These are phyloP conservation scores for Ctena decussata DNA, from an alignment of 2,888 invertebrate species.

Conservation along the genomic window DNA sequence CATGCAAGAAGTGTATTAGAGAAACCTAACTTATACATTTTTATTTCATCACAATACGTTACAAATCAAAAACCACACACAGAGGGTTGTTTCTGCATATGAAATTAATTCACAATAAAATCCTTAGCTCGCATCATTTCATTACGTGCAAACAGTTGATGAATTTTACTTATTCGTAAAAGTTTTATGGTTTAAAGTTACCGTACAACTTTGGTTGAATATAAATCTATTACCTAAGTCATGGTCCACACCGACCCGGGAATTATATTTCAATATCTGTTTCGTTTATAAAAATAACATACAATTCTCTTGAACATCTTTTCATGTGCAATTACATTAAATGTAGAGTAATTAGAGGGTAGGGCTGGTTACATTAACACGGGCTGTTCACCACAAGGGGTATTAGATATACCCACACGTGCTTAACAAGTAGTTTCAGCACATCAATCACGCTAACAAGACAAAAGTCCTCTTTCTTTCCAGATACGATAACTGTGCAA, in stretches of 20 bases:
- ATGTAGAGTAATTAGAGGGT: conserved; percentile 1
- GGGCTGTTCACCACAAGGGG: neutral
- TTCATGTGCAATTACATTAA: conserved; percentile 8
- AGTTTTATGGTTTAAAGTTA: neutral
- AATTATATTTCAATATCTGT: neutral
- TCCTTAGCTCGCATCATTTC: neutral
- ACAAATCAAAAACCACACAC: neutral
- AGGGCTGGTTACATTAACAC: neutral
- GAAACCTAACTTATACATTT: too few relatives aligned
- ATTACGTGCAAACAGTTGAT: neutral
- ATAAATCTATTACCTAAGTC: neutral
- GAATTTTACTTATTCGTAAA: neutral
- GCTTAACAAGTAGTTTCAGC: conserved; percentile 6
- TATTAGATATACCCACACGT: conserved; percentile 12
- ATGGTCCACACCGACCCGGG: neutral
- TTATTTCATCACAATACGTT: too few relatives aligned
- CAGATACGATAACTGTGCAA: neutral
- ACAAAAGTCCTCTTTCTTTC: neutral
- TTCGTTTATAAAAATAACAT: neutral
- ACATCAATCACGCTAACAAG: conserved; percentile 1
- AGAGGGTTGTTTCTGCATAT: neutral
- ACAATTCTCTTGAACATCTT: neutral
- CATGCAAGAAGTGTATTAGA: too few relatives aligned
- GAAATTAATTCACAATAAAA: neutral
- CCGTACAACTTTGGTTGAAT: neutral